Conservation (phyloP, 2,888 invertebrate genomes). For the Microctonus aethiopoides region DNA sequence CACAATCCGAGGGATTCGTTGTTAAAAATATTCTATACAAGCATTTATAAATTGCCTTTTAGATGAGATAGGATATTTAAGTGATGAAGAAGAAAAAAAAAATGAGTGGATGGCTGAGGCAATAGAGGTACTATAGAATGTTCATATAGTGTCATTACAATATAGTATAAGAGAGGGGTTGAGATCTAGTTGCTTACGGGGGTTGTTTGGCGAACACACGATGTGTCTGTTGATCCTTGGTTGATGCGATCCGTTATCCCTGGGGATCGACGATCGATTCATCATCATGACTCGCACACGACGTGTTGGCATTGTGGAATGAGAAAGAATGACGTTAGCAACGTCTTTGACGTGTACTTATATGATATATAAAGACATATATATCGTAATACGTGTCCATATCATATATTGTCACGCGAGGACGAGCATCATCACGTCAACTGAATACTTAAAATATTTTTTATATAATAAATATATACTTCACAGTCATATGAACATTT, state of each 20-base stretch:
- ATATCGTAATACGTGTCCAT: constrained; percentile 26
- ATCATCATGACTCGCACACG: constrained; percentile 53
- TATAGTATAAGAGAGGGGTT: constrained; percentile 6
- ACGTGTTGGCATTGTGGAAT: constrained; percentile 35
- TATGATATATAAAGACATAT: neutral
- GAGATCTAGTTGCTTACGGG: constrained; percentile 32
- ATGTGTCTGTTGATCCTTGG: constrained; percentile 57
- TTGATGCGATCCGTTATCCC: constrained; percentile 62
- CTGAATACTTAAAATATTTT: constrained; percentile 35
- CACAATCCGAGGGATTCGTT: neutral
- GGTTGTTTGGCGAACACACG: constrained; percentile 47
- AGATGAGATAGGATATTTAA: constrained; percentile 16
- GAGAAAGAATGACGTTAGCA: constrained; percentile 29
- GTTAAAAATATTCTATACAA: constrained; percentile 3
- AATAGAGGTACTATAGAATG: neutral
- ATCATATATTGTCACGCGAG: neutral
- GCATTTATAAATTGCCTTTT: neutral
- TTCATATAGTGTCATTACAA: neutral
- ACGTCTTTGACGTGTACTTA: constrained; percentile 27
- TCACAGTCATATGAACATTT: neutral
- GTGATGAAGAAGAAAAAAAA: constrained; percentile 12
- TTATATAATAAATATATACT: neutral
- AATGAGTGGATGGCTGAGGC: neutral
- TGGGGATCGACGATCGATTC: constrained; percentile 61
- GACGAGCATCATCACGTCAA: constrained; percentile 37